Evolutionary conservation across 53 echinoderm and acorn worm species (phyloP).

Genomic region (Apostichopus leukothele): DNA sequence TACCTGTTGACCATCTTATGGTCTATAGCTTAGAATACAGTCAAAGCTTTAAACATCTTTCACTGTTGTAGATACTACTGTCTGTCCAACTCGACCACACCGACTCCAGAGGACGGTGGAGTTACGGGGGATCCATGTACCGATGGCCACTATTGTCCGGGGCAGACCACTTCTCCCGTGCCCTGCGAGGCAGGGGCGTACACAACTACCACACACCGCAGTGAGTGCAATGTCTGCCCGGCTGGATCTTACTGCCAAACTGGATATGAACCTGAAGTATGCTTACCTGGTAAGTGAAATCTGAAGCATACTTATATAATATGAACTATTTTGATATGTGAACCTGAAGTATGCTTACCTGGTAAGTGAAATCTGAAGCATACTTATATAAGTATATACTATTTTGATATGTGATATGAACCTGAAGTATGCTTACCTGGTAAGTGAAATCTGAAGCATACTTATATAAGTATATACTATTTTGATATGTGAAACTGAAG

Average conservation of each 20-base stretch:
- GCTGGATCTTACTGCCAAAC: slow-evolving; percentile 83
- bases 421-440: too few relatives aligned
- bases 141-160: slow-evolving; percentile 90
- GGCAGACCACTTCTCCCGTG: slow-evolving; percentile 77
- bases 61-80: slow-evolving; percentile 76
- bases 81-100: slow-evolving; percentile 67
- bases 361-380: neutral
- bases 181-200: slow-evolving; percentile 92
- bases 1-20: too few relatives aligned
- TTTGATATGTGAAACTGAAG: too few relatives aligned
- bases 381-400: too few relatives aligned
- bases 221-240: slow-evolving; percentile 80
- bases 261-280: slow-evolving; percentile 88
- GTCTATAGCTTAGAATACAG: too few relatives aligned
- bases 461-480: too few relatives aligned
- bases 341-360: too few relatives aligned
- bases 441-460: neutral
- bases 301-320: neutral
- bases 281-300: slow-evolving; percentile 69
- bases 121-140: slow-evolving; percentile 93
- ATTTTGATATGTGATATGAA: too few relatives aligned
- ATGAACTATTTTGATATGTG: too few relatives aligned
- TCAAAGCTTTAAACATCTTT: neutral
- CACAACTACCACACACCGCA: slow-evolving; percentile 88
- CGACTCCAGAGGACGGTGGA: slow-evolving; percentile 83